Conservation (phyloP, 2,888 invertebrate species). For the Unio pictorum region DNA sequence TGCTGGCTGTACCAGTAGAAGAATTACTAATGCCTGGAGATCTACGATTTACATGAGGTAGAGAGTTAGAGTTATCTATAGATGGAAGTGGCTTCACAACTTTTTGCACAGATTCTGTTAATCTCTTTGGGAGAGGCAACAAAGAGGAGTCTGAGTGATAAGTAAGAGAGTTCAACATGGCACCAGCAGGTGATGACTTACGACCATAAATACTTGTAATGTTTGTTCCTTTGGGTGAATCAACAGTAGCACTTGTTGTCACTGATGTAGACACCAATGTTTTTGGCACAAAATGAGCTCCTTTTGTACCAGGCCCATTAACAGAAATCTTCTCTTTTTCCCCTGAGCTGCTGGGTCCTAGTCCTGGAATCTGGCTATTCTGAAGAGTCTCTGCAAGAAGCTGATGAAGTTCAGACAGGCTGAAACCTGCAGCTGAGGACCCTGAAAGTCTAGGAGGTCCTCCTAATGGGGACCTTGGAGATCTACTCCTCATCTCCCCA, state of each 20-base stretch:
- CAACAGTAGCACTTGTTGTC: slow-evolving; percentile 19
- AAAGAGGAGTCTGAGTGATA: slow-evolving; percentile 56
- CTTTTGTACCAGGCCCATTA: slow-evolving; percentile 23
- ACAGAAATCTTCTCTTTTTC: slow-evolving; percentile 20
- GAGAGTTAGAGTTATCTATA: slow-evolving; percentile 28
- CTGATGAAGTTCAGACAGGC: too few species aligned
- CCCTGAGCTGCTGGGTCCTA: not conserved
- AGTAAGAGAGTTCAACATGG: slow-evolving; percentile 46
- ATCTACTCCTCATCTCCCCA: slow-evolving; percentile 20
- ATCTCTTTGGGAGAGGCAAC: slow-evolving; percentile 57
- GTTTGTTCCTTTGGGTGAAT: slow-evolving; percentile 41
- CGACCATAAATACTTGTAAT: slow-evolving; percentile 51
- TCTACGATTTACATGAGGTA: slow-evolving; percentile 48
- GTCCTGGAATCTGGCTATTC: too few species aligned
- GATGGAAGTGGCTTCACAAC: slow-evolving; percentile 57
- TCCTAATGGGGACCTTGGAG: slow-evolving; percentile 16
- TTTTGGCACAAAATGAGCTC: slow-evolving; percentile 9
- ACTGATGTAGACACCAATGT: not conserved
- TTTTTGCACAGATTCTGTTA: slow-evolving; percentile 66
- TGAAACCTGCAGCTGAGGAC: not conserved
- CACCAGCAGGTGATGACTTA: slow-evolving; percentile 57
- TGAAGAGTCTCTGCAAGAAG: too few species aligned
- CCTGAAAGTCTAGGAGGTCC: slow-evolving; percentile 10
- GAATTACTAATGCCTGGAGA: slow-evolving; percentile 40
- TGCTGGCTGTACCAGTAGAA: slow-evolving; percentile 20